These are phyloP conservation scores for Felis catus DNA, from an alignment of 2,113 vertebrate genomes.

Conservation along the genomic window F.catus_Fca126_mat1.0 CM031427.1:6801501-6802000, in stretches of 20 bases:
- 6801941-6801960: not conserved
- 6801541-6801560: not conserved
- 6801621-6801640: not conserved
- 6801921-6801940: not conserved
- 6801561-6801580: not conserved
- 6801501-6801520: not conserved
- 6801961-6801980: not conserved
- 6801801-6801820: not conserved
- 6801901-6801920: not conserved
- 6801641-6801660: not conserved
- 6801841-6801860: not conserved
- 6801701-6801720: not conserved
- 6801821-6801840: not conserved
- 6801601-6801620: not conserved
- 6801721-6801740: not conserved
- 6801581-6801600: not conserved
- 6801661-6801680: not conserved
- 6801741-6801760: not conserved
- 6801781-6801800: not conserved
- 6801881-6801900: not conserved
- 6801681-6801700: not conserved
- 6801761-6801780: not conserved
- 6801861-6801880: not conserved
- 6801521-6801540: not conserved
- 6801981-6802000: not conserved